Percentiles rank a stretch among this genome's conserved stretches.
Evolutionary conservation across 92 coral and sea anemone species (phyloP).

Genomic region (Phenganax subtilis): DNA sequence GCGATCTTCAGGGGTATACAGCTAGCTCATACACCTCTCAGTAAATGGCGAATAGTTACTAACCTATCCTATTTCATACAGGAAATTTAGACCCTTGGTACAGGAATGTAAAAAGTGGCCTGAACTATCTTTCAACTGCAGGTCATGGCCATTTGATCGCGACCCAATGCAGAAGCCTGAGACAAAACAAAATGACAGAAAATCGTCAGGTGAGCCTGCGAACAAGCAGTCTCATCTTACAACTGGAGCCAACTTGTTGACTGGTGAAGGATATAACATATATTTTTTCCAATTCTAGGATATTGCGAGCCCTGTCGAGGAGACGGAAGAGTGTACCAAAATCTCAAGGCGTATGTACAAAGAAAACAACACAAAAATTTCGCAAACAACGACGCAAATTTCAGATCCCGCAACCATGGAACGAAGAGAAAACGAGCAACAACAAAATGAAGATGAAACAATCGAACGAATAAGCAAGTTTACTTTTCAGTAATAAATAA

Average conservation of each 20-base stretch:
- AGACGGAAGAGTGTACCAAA: constrained; percentile 35
- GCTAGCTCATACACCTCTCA: neutral
- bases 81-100: constrained; percentile 68
- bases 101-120: constrained; percentile 75
- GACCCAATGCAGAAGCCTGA: constrained; percentile 53
- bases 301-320: constrained; percentile 79
- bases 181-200: neutral
- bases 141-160: constrained; percentile 77
- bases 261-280: too few species aligned
- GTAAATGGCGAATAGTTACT: neutral
- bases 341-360: constrained; percentile 45
- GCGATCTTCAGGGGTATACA: constrained; percentile 77
- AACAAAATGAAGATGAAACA: too few species aligned
- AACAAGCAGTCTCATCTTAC: too few species aligned
- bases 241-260: too few species aligned
- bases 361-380: constrained; percentile 51
- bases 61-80: constrained; percentile 3
- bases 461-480: too few species aligned
- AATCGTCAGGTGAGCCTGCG: neutral
- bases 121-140: constrained; percentile 57
- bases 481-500: too few species aligned
- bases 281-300: constrained; percentile 54
- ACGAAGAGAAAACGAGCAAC: too few species aligned
- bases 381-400: constrained; percentile 53
- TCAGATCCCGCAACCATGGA: constrained; percentile 49